Conservation (phyloP, 1,140 invertebrate species). For the Drosophila lacertosa region DNA sequence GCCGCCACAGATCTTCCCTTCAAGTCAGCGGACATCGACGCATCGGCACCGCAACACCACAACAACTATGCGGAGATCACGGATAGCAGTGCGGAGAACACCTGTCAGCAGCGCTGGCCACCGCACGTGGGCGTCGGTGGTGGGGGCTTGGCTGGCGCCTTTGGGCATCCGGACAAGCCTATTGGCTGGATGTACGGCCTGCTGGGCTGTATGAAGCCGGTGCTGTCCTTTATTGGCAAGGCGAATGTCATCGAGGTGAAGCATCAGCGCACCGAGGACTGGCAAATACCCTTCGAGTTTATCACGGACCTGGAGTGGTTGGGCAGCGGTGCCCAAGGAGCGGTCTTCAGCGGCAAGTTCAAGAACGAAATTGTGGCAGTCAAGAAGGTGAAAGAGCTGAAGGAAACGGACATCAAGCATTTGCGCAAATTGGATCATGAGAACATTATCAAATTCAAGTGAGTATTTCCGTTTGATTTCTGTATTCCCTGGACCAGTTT, state of each 20-base stretch:
- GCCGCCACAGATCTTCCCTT: conserved; percentile 82
- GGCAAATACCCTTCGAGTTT: conserved; percentile 97
- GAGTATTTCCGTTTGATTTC: no score
- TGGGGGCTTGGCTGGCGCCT: conserved; percentile 54
- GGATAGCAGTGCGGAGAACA: conserved; percentile 81
- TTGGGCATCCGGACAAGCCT: conserved; percentile 85
- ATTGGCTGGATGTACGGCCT: conserved; percentile 92
- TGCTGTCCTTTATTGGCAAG: conserved; percentile 94
- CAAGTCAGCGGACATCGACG: conserved; percentile 75
- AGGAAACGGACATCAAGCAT: conserved; percentile 97
- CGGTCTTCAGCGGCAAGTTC: conserved; percentile 95
- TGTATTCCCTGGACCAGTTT: no score
- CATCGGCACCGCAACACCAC: conserved; percentile 57
- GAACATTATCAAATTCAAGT: conserved; percentile 98
- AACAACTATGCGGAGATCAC: conserved; percentile 79
- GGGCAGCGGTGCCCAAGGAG: conserved; percentile 97
- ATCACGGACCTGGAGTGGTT: conserved; percentile 96
- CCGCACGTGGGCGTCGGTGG: conserved; percentile 74
- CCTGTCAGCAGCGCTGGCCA: conserved; percentile 84
- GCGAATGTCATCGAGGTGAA: conserved; percentile 84
- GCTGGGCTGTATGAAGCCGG: conserved; percentile 93
- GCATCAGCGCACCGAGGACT: conserved; percentile 88
- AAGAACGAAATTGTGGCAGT: conserved; percentile 95
- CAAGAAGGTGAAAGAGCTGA: conserved; percentile 96
- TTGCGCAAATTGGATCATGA: conserved; percentile 97